Conservation (phyloP, 2,797 vertebrate species). For the Pipistrellus nathusii region DNA sequence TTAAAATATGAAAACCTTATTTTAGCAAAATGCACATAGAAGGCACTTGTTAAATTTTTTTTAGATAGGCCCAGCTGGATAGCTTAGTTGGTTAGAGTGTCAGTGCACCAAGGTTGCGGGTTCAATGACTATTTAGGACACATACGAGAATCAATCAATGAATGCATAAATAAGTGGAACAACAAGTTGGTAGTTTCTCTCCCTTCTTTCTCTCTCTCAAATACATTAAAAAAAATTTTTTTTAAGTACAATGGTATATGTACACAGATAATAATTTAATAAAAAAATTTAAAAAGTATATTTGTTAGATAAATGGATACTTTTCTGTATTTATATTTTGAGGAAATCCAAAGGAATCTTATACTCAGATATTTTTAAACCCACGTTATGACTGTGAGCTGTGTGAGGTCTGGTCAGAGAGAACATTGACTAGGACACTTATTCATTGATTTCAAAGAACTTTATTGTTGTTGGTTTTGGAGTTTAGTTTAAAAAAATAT, state of each 20-base stretch:
- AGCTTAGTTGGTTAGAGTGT: too few relatives aligned
- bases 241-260: too few relatives aligned
- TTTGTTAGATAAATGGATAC: neutral
- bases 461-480: slow-evolving; percentile 1
- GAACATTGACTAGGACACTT: neutral
- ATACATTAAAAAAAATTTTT: neutral
- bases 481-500: neutral
- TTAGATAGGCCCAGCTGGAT: neutral
- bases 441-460: neutral
- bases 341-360: neutral
- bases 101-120: too few relatives aligned
- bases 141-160: too few relatives aligned
- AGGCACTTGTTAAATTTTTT: neutral
- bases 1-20: neutral
- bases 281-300: neutral
- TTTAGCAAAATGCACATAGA: neutral
- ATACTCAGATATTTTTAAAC: neutral
- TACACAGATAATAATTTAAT: too few relatives aligned
- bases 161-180: too few relatives aligned
- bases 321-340: neutral
- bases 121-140: too few relatives aligned
- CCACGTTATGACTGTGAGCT: neutral
- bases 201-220: neutral
- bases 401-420: neutral
- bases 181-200: too few relatives aligned